Evolutionary conservation across 1,140 invertebrate genomes (phyloP).

Genomic region (Chironomus striatipennis): DNA sequence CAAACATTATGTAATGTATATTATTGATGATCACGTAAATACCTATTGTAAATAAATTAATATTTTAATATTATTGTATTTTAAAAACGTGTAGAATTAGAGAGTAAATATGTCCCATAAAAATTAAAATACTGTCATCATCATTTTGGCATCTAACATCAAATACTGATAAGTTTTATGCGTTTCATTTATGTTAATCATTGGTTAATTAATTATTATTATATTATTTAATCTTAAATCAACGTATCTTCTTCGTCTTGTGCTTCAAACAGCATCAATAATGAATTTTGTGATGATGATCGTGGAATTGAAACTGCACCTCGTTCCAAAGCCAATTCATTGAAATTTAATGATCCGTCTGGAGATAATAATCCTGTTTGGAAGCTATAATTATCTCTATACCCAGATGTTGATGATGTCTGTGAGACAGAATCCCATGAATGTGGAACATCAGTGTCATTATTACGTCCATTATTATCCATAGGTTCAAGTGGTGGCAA

Average conservation of each 20-base stretch:
- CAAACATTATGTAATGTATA: too few species aligned
- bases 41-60: neutral
- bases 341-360: slow-evolving; percentile 33
- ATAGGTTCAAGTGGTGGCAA: slow-evolving; percentile 30
- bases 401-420: slow-evolving; percentile 72
- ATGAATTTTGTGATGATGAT: slow-evolving; percentile 53
- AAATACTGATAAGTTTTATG: slow-evolving; percentile 17
- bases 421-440: slow-evolving; percentile 71
- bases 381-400: slow-evolving; percentile 54
- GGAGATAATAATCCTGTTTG: slow-evolving; percentile 48
- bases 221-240: slow-evolving; percentile 44
- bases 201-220: too few species aligned
- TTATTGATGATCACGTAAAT: neutral
- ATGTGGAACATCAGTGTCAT: slow-evolving; percentile 36
- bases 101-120: neutral
- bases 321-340: neutral
- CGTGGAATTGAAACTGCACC: slow-evolving; percentile 37
- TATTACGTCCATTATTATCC: slow-evolving; percentile 32
- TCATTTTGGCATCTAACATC: slow-evolving; percentile 6
- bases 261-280: slow-evolving; percentile 58
- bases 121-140: neutral
- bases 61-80: neutral
- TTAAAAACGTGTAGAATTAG: neutral
- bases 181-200: neutral
- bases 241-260: slow-evolving; percentile 62